These are phyloP conservation scores for Erythrolamprus reginae DNA, from an alignment of 2,113 vertebrate genomes.

Conservation along the genomic window DNA sequence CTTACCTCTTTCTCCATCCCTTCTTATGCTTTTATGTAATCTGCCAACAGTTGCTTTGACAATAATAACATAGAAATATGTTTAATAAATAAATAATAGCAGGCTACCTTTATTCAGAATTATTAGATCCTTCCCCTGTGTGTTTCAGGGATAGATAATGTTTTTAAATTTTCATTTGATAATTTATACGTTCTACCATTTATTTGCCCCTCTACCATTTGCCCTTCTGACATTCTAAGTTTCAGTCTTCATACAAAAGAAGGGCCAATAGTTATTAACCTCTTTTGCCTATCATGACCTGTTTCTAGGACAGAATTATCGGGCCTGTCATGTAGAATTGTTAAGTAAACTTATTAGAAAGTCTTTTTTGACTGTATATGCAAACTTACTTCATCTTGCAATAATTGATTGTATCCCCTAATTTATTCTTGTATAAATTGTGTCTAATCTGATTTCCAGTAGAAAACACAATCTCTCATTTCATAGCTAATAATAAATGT, in stretches of 20 bases:
- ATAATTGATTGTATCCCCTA: neutral
- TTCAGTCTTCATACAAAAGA: neutral
- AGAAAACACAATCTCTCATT: neutral
- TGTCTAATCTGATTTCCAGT: neutral
- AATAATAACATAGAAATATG: neutral
- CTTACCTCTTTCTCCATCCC: neutral
- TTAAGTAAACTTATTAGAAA: neutral
- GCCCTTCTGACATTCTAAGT: neutral
- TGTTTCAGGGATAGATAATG: neutral
- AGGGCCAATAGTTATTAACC: neutral
- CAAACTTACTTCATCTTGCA: neutral
- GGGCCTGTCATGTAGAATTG: neutral
- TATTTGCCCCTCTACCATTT: neutral
- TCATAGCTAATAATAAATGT: neutral
- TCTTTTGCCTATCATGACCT: neutral
- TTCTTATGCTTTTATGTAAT: neutral
- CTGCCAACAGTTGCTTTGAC: neutral
- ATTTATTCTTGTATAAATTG: neutral
- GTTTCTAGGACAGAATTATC: neutral
- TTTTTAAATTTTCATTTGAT: neutral
- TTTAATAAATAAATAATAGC: neutral
- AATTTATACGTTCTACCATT: neutral
- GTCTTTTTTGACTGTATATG: neutral
- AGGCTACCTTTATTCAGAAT: neutral
- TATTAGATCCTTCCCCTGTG: neutral